Evolutionary conservation across 1,140 invertebrate genomes (phyloP).

Genomic region (Lanistes nyassanus): DNA sequence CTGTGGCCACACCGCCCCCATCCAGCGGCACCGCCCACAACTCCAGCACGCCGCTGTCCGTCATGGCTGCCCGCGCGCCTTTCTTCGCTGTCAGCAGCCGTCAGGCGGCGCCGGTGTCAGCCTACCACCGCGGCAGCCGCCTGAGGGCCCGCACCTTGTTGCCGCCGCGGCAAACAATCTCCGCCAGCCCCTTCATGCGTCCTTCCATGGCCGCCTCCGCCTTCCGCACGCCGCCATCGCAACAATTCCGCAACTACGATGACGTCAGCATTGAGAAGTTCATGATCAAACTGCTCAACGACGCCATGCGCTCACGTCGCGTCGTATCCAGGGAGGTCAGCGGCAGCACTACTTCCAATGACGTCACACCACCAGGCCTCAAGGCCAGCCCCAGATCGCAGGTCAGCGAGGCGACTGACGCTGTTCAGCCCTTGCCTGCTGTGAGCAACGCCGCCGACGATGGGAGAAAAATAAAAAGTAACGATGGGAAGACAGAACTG

Average conservation of each 20-base stretch:
- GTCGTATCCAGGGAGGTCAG: neutral
- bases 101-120: neutral
- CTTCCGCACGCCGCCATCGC: neutral
- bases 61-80: neutral
- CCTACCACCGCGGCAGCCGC: neutral
- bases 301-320: conserved; percentile 15
- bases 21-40: neutral
- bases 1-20: neutral
- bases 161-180: neutral
- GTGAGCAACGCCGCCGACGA: no score
- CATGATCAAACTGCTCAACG: conserved; percentile 29
- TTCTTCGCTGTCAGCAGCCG: conserved; percentile 13
- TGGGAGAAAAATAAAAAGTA: no score
- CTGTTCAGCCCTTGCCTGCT: no score
- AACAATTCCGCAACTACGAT: conserved; percentile 18
- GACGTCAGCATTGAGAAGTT: conserved; percentile 30
- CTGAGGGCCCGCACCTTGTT: neutral
- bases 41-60: neutral
- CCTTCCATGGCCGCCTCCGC: neutral
- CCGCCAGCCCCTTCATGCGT: neutral
- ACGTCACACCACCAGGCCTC: neutral
- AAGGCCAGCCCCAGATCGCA: neutral
- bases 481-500: no score
- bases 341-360: neutral
- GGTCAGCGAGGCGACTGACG: no score